These are phyloP conservation scores for Hyphantria cunea DNA, from an alignment of 1,140 invertebrate genomes.

Conservation along the genomic window DNA sequence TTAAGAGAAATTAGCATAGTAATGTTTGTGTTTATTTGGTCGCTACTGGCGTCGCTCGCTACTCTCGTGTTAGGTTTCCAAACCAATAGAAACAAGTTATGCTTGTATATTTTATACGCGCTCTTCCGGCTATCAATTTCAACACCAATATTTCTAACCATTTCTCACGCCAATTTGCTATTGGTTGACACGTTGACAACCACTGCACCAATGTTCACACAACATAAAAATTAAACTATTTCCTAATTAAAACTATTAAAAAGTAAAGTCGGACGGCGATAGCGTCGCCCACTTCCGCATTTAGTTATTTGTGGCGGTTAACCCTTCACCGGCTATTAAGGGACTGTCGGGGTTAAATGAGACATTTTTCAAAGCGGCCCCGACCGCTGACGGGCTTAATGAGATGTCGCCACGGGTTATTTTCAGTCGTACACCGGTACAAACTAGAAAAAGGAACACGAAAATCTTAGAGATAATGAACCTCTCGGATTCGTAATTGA, in stretches of 20 bases:
- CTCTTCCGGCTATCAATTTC: conserved; percentile 29
- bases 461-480: conserved; percentile 56
- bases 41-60: conserved; percentile 6
- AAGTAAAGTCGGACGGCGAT: conserved; percentile 50
- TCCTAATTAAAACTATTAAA: conserved; percentile 80
- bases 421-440: conserved; percentile 57
- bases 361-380: conserved; percentile 74
- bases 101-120: conserved; percentile 24
- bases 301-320: conserved; percentile 72
- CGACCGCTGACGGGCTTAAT: conserved; percentile 71
- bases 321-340: conserved; percentile 74
- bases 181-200: conserved; percentile 51
- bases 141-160: conserved; percentile 34
- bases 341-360: conserved; percentile 75
- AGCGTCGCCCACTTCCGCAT: conserved; percentile 68
- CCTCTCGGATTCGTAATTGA: conserved; percentile 41
- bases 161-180: conserved; percentile 71
- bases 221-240: conserved; percentile 74
- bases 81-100: conserved; percentile 25
- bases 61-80: conserved; percentile 15
- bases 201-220: conserved; percentile 38
- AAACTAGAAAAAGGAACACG: conserved; percentile 35
- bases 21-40: conserved; percentile 4
- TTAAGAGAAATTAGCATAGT: conserved; percentile 7
- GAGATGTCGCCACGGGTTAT: conserved; percentile 75